Percentiles rank a stretch among this genome's conserved stretches.
Evolutionary conservation across 2,797 vertebrate genomes (phyloP).

Genomic region (Macroramphosus scolopax): DNA sequence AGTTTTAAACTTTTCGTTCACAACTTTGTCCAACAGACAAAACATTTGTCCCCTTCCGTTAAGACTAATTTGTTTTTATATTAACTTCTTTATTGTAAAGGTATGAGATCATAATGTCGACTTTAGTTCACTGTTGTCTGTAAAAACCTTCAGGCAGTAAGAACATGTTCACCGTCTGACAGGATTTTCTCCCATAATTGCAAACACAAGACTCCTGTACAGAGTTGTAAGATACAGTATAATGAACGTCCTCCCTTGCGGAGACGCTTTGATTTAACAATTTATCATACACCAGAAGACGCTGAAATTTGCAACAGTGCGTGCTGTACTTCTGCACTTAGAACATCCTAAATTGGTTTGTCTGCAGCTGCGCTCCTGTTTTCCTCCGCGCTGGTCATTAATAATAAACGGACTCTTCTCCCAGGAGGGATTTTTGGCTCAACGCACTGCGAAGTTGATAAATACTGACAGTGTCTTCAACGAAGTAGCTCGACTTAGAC

Average conservation of each 20-base stretch:
- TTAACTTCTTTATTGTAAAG: too few species aligned
- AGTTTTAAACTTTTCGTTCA: too few species aligned
- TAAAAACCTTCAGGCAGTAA: neutral
- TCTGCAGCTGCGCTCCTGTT: slow-evolving; percentile 5
- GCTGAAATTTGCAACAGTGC: slow-evolving; percentile 11
- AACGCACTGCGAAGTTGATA: too few species aligned
- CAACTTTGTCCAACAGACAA: too few species aligned
- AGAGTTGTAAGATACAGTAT: slow-evolving; percentile 56
- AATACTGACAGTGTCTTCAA: too few species aligned
- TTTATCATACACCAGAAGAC: slow-evolving; percentile 26
- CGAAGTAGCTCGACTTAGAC: too few species aligned
- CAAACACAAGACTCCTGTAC: slow-evolving; percentile 33
- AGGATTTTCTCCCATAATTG: too few species aligned
- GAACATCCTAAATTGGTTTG: slow-evolving; percentile 23
- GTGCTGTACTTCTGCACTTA: slow-evolving; percentile 13
- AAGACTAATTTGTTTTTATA: too few species aligned
- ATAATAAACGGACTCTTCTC: slow-evolving; percentile 40
- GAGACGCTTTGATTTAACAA: slow-evolving; percentile 40
- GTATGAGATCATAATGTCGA: too few species aligned
- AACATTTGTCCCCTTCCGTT: too few species aligned
- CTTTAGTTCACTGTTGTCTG: too few species aligned
- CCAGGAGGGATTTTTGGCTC: slow-evolving; percentile 13
- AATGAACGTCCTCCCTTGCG: slow-evolving; percentile 30
- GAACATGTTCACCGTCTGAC: neutral
- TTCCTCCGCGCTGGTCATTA: slow-evolving; percentile 5